Conservation (phyloP, 2,888 invertebrate genomes). For the Tenthredo livida region DNA sequence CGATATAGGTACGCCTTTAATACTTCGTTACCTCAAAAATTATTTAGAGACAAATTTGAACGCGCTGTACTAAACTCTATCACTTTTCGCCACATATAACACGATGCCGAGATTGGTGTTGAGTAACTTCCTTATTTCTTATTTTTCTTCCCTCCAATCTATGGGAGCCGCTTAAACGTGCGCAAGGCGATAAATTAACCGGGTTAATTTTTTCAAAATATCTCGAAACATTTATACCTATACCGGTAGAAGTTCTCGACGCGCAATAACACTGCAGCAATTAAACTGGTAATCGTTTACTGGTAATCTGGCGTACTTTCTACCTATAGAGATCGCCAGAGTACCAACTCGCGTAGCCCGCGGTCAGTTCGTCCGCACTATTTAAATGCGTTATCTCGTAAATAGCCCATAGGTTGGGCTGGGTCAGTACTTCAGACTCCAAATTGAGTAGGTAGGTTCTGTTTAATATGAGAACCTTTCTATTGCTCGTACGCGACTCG, state of each 20-base stretch:
- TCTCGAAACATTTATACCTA: conserved; percentile 39
- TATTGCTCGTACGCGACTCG: conserved; percentile 56
- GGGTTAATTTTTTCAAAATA: conserved; percentile 29
- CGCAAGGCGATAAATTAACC: conserved; percentile 40
- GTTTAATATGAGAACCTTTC: conserved; percentile 70
- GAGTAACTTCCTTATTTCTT: conserved; percentile 6
- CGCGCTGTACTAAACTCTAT: neutral
- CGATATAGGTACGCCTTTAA: neutral
- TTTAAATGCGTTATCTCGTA: conserved; percentile 7
- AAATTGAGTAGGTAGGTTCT: conserved; percentile 67
- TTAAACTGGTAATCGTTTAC: conserved; percentile 48
- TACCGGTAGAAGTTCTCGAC: neutral
- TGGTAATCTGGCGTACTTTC: conserved; percentile 60
- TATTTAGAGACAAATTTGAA: neutral
- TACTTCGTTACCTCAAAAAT: neutral
- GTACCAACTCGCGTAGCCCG: neutral
- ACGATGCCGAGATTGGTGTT: neutral
- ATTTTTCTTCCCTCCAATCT: neutral
- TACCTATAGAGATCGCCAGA: conserved; percentile 60
- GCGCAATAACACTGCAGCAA: conserved; percentile 49
- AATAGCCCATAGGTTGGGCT: neutral
- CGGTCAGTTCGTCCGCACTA: conserved; percentile 8
- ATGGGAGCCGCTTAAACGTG: neutral
- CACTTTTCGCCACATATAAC: neutral
- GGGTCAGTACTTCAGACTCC: conserved; percentile 57